Percentiles rank a stretch among this genome's conserved stretches.
phyloP scores from a whole-genome alignment of 2,113 vertebrate genomes.

The Narcine bancroftii region DNA sequence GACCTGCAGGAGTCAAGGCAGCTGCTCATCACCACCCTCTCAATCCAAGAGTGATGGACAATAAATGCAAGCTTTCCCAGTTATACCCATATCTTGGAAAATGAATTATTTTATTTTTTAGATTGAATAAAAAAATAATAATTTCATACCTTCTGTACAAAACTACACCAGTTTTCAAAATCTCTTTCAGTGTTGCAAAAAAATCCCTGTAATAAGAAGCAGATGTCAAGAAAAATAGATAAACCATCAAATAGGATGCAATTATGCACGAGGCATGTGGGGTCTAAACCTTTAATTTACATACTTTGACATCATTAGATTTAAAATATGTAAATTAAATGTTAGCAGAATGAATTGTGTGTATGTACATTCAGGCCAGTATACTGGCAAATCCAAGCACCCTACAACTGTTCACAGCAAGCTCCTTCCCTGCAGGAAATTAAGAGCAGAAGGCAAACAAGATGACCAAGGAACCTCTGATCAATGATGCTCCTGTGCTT shows the following conservation, averaged over 20 bases:
- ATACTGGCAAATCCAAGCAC: neutral
- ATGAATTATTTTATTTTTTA: neutral
- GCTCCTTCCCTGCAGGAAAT: neutral
- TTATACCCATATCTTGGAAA: no score
- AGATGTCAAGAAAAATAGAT: neutral
- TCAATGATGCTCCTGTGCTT: neutral
- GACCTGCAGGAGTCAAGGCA: no score
- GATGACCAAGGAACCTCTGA: neutral
- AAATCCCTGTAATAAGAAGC: slow-evolving; percentile 61
- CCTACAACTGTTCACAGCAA: neutral
- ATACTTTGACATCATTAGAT: neutral
- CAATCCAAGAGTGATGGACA: no score
- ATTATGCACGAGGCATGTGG: neutral
- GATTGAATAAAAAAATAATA: neutral
- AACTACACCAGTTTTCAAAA: slow-evolving; percentile 74
- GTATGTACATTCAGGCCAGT: neutral
- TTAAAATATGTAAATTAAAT: neutral
- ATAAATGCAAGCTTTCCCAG: no score
- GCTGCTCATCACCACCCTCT: no score
- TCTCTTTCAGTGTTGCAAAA: slow-evolving; percentile 80
- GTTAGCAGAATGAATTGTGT: neutral
- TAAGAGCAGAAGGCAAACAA: neutral
- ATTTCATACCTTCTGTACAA: slow-evolving; percentile 70
- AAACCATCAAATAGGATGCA: neutral
- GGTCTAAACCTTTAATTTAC: neutral